Conservation (phyloP, 2,888 invertebrate species). For the Papilio elwesi region DNA sequence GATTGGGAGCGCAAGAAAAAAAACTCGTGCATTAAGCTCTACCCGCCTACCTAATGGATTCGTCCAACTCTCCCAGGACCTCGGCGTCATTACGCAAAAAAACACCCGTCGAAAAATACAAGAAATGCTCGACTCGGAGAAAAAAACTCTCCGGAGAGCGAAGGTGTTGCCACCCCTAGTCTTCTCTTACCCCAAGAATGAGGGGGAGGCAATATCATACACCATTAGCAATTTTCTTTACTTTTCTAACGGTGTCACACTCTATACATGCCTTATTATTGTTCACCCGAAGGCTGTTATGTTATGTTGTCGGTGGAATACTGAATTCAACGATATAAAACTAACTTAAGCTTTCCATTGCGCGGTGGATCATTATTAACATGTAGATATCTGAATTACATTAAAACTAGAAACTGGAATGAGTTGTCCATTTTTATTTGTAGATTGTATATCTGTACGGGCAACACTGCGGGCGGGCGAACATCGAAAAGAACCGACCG, state of each 20-base stretch:
- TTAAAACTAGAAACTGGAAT: not conserved
- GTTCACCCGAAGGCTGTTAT: not conserved
- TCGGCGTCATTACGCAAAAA: conserved; percentile 78
- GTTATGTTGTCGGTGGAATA: not conserved
- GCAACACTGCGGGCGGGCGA: conserved; percentile 67
- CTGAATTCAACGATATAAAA: not conserved
- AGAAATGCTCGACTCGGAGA: conserved; percentile 62
- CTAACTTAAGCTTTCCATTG: not conserved
- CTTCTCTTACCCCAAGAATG: conserved; percentile 78
- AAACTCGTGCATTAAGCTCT: conserved; percentile 78
- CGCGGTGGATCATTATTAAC: not conserved
- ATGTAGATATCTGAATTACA: not conserved
- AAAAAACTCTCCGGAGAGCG: conserved; percentile 78
- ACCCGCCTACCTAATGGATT: conserved; percentile 83
- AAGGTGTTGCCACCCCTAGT: conserved; percentile 81
- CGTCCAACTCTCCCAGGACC: conserved; percentile 82
- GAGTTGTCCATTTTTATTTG: conserved; percentile 56
- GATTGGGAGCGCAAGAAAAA: conserved; percentile 60
- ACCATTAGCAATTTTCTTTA: conserved; percentile 84
- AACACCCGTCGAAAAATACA: conserved; percentile 67
- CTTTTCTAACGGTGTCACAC: conserved; percentile 84
- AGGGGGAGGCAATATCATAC: conserved; percentile 86
- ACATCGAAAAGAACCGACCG: conserved; percentile 74
- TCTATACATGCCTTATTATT: conserved; percentile 65
- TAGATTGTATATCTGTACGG: conserved; percentile 65